Base-by-base conservation (phyloP, 1,140 invertebrate genomes). In the Papilio polyxenes region DNA sequence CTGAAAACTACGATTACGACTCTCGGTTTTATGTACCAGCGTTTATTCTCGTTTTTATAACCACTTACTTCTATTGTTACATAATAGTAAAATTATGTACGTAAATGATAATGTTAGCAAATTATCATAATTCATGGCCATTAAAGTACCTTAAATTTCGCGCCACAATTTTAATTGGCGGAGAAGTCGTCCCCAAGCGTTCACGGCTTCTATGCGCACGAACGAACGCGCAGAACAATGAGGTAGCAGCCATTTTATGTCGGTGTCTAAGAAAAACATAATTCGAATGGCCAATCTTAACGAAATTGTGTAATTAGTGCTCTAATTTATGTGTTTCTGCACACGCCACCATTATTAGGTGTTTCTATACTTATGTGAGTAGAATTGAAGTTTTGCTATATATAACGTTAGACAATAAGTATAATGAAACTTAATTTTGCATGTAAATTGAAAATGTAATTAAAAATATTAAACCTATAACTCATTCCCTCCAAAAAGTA, bases 201-300 rank as follows among this genome's bases (percentile, higher is more conserved):
- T 95, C 92, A 92, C 90, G 93, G 94, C 94, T 95, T 95, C 90
- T 94, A 93, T 95, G 94, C 94, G 94, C 94, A 94, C 92, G 93
- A 94, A 94, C 93, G 91, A 94, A 90, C 93, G 94, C 94, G 94
- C 94, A 95, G 92, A 94, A 94, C 94, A 94, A 94, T 94, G 92
- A 94, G 93, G 93, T 94, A 95, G 93, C 94, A 94, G 94, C 94
- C 94, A 95, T 95, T 94, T 95, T 95, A 95, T 95, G 90, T 95
- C 92, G 93, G 92, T 94, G 94, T 89, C 91, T 92, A 93, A 95
- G 93, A 94, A 95, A 95, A 94, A 95, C 94, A 94, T 95, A 95
- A 93, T 94, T 94, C 94, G 93, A 95, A 95, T 95, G 94, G 93
- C 93, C 92, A 94, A 94, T 94, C 91, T 94, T 94, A 93, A 92